phyloP scores from a whole-genome alignment of 1,140 invertebrate species.

The Cherax destructor region DNA sequence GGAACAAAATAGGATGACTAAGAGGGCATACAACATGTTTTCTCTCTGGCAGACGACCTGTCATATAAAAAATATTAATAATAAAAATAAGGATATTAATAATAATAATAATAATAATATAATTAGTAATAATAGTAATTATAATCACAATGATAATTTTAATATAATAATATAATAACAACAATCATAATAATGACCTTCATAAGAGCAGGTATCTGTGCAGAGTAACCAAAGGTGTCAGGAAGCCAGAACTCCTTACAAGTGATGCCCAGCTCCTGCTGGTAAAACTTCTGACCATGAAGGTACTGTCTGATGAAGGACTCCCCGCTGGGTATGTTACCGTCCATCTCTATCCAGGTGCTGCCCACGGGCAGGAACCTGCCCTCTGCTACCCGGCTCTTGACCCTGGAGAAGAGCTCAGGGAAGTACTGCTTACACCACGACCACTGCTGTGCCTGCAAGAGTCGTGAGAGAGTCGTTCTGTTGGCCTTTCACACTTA shows the following conservation, averaged over 20 bases:
- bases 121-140: no score
- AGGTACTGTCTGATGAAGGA: conserved; percentile 79
- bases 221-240: conserved; percentile 80
- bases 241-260: conserved; percentile 79
- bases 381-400: conserved; percentile 41
- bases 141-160: no score
- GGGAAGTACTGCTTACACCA: conserved; percentile 79
- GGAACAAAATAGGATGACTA: no score
- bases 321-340: conserved; percentile 79
- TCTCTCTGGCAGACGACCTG: no score
- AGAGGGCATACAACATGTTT: no score
- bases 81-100: no score
- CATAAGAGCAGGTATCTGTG: conserved; percentile 79
- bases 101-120: no score
- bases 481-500: not conserved
- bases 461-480: not conserved
- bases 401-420: conserved; percentile 75
- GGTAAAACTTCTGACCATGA: conserved; percentile 78
- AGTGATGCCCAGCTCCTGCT: conserved; percentile 77
- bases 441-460: conserved; percentile 78
- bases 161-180: not conserved
- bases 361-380: not conserved
- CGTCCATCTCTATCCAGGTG: conserved; percentile 78
- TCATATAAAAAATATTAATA: no score
- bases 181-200: conserved; percentile 68